Conservation (phyloP, 2,888 invertebrate species). For the Parthenolecanium corni region DNA sequence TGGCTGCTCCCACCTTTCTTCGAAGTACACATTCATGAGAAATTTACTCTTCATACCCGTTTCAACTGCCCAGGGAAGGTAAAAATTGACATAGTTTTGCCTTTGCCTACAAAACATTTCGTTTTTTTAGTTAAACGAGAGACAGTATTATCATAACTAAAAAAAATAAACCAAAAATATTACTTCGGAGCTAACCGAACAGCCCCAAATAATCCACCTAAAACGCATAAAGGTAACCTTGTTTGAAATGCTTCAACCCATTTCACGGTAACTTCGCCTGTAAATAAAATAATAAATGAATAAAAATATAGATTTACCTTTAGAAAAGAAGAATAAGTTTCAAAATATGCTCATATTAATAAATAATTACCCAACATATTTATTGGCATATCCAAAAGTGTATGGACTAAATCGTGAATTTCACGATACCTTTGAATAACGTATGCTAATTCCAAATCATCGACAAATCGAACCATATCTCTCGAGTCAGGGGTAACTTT, state of each 20-base stretch:
- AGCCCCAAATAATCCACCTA: slow-evolving; percentile 87
- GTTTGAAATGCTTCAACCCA: slow-evolving; percentile 97
- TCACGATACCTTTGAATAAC: slow-evolving; percentile 96
- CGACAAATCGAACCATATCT: slow-evolving; percentile 77
- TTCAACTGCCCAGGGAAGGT: slow-evolving; percentile 76
- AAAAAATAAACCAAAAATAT: slow-evolving; percentile 32
- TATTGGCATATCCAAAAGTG: slow-evolving; percentile 82
- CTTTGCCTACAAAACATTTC: slow-evolving; percentile 50
- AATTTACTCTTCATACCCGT: slow-evolving; percentile 65
- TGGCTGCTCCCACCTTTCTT: slow-evolving; percentile 85
- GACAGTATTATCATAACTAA: slow-evolving; percentile 13
- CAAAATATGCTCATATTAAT: background rate
- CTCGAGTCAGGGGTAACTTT: slow-evolving; percentile 88
- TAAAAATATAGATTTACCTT: background rate
- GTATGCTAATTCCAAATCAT: slow-evolving; percentile 80
- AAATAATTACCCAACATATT: slow-evolving; percentile 83
- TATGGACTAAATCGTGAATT: slow-evolving; percentile 90
- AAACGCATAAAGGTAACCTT: slow-evolving; percentile 87
- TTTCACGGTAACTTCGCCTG: slow-evolving; percentile 80
- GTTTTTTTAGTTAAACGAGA: no score
- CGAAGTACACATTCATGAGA: slow-evolving; percentile 79
- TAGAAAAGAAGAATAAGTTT: background rate
- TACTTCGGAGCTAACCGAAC: slow-evolving; percentile 70
- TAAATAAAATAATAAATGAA: background rate
- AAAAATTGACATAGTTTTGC: slow-evolving; percentile 57